A percentile compares a stretch with the other conserved stretches of the same genome.
These are phyloP conservation scores for Euzophera pinguis DNA, from an alignment of 2,888 invertebrate genomes.

Conservation along the genomic window DNA sequence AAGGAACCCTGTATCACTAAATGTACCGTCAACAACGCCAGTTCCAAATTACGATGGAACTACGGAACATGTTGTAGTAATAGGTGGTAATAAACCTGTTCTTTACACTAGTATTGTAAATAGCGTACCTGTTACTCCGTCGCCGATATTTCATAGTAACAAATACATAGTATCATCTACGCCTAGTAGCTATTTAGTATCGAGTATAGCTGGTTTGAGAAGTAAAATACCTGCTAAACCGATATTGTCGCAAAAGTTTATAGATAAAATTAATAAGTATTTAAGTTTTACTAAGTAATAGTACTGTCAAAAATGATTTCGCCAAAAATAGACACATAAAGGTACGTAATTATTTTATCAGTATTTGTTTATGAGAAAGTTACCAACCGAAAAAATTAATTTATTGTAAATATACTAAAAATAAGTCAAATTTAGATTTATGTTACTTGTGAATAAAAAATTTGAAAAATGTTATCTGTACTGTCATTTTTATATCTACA, in stretches of 20 bases:
- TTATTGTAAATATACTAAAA: no score
- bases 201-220: constrained; percentile 54
- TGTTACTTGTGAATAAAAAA: no score
- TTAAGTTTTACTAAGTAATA: constrained; percentile 40
- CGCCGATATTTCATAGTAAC: constrained; percentile 20
- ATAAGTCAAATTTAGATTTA: no score
- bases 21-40: constrained; percentile 38
- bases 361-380: no score
- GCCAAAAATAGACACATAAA: not conserved
- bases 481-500: no score
- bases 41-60: constrained; percentile 27
- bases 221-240: constrained; percentile 53
- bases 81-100: constrained; percentile 41
- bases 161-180: constrained; percentile 31
- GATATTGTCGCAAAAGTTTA: constrained; percentile 49
- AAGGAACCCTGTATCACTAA: constrained; percentile 32
- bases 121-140: constrained; percentile 29
- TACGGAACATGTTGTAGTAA: constrained; percentile 47
- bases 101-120: constrained; percentile 49
- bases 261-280: constrained; percentile 66
- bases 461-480: no score
- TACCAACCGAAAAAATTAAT: no score
- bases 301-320: not conserved
- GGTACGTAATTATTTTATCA: no score
- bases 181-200: constrained; percentile 46